A percentile compares a stretch with the other conserved stretches of the same genome.
Evolutionary conservation across 2,797 vertebrate species (phyloP).

Genomic region (Platyrinchus mystaceus): DNA sequence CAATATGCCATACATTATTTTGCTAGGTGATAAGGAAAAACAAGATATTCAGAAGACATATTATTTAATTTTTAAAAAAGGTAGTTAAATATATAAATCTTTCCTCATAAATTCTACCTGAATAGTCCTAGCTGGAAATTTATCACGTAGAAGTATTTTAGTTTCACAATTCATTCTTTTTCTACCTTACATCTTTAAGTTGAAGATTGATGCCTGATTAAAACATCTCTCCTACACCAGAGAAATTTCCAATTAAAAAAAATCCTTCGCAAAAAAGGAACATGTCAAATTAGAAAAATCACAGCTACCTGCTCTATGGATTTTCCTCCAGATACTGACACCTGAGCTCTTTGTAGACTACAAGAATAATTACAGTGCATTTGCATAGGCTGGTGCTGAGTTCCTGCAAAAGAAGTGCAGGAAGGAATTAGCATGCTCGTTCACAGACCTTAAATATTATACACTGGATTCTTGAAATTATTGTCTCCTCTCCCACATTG

Average conservation of each 20-base stretch:
- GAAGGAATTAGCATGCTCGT: not conserved
- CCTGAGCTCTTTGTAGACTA: not conserved
- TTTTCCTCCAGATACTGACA: constrained; percentile 27
- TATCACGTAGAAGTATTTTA: not conserved
- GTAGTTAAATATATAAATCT: constrained; percentile 18
- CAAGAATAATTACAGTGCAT: constrained; percentile 39
- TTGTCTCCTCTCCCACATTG: not conserved
- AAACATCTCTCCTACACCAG: not conserved
- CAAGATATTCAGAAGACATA: constrained; percentile 43
- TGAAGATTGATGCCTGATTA: constrained; percentile 50
- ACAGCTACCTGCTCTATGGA: not conserved
- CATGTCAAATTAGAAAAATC: constrained; percentile 50
- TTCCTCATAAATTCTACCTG: not conserved
- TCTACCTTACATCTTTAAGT: not conserved
- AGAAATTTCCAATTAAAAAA: constrained; percentile 52
- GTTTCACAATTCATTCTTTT: constrained; percentile 16
- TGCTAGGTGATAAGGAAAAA: constrained; percentile 22
- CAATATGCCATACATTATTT: constrained; percentile 23
- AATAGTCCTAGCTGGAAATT: not conserved
- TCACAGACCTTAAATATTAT: not conserved
- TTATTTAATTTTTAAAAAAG: constrained; percentile 30
- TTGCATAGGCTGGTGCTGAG: not conserved
- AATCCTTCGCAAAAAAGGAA: constrained; percentile 23
- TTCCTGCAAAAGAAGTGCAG: not conserved
- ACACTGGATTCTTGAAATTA: not conserved